A percentile compares a stretch with the other conserved stretches of the same genome.
phyloP scores from a whole-genome alignment of 2,113 vertebrate species.

The Cebus imitator region DNA sequence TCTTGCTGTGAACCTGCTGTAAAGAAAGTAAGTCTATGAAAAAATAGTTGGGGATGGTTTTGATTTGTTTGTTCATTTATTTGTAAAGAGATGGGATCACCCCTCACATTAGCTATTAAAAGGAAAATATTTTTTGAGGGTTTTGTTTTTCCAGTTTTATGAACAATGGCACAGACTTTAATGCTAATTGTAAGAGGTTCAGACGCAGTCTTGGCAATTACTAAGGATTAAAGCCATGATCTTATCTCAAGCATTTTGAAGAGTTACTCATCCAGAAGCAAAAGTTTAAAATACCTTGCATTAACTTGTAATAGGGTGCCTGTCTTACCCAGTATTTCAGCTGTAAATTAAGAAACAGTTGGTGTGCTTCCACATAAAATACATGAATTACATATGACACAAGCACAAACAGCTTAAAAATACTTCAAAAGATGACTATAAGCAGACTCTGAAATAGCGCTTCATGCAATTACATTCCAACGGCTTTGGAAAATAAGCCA shows the following conservation, averaged over 20 bases:
- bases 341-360: not conserved
- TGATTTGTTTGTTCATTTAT: not conserved
- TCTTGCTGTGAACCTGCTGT: not conserved
- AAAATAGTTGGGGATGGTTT: not conserved
- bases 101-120: not conserved
- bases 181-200: not conserved
- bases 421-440: not conserved
- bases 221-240: conserved; percentile 15
- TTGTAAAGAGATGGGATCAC: not conserved
- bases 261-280: conserved; percentile 40
- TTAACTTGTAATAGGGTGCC: not conserved
- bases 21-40: not conserved
- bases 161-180: not conserved
- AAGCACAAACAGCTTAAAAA: not conserved
- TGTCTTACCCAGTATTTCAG: not conserved
- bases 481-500: not conserved
- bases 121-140: not conserved
- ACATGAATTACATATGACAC: not conserved
- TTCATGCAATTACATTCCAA: not conserved
- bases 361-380: not conserved
- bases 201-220: not conserved
- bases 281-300: not conserved
- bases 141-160: conserved; percentile 7
- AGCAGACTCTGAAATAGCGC: not conserved
- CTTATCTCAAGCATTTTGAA: conserved; percentile 47